phyloP scores from a whole-genome alignment of 2,797 vertebrate genomes.

The Corythornis leucogaster region DNA sequence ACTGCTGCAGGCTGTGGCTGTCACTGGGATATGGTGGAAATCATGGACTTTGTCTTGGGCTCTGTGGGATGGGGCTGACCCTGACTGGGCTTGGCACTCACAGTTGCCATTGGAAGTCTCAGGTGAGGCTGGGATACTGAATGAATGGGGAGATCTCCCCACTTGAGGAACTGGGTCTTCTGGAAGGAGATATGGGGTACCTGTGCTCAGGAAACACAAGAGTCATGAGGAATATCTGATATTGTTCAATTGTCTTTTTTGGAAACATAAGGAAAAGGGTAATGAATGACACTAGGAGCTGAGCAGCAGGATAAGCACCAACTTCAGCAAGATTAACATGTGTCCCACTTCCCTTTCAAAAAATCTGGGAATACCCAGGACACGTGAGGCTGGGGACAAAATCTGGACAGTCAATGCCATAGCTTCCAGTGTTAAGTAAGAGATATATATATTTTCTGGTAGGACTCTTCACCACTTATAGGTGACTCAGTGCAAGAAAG shows the following conservation, averaged over 20 bases:
- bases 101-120: background rate
- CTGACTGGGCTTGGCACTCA: background rate
- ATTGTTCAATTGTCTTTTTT: background rate
- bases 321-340: background rate
- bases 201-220: background rate
- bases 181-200: background rate
- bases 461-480: background rate
- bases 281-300: background rate
- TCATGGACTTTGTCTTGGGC: background rate
- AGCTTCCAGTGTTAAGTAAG: background rate
- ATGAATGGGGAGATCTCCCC: background rate
- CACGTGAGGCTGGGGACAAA: background rate
- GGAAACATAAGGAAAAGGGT: background rate
- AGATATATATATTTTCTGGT: background rate
- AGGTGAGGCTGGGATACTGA: background rate
- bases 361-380: background rate
- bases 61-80: background rate
- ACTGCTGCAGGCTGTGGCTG: background rate
- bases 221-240: background rate
- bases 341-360: background rate
- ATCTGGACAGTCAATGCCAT: background rate
- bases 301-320: background rate
- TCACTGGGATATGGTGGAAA: background rate
- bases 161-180: background rate
- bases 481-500: slow-evolving; percentile 49